Evolutionary conservation across 2,888 invertebrate genomes (phyloP), one percentile per base, ranked within the genome.

Genomic region (Aporophyla lueneburgensis): DNA sequence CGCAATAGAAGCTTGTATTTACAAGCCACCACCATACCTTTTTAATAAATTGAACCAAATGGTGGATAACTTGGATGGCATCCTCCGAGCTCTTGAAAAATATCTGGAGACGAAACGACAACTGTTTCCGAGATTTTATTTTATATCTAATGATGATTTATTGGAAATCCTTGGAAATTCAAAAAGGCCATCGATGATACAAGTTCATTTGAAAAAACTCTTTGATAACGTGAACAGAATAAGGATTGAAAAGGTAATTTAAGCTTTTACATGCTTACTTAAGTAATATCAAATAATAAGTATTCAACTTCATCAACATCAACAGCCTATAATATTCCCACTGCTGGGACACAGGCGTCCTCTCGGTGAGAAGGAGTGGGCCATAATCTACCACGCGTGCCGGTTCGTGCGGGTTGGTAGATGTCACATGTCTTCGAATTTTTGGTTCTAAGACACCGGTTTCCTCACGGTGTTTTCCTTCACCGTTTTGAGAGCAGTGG

Each of bases 31-130:
- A 0, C 97, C 97, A 0, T 97, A 97, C 86, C 93, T 99, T 27
- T 96, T 97, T 66, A 97, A 98, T 85, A 97, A 97, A 87, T 95
- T 99, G 71, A 98, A 97, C 83, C 95, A 96, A 86, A 98, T 99
- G 97, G 98, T 98, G 86, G 97, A 97, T 73, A 97, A 98, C 86
- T 95, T 99, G 81, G 99, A 99, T 92, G 94, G 97, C 54, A 98
- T 99, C 86, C 98, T 99, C 91, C 97, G 98, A 90, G 98, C 98
- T 0, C 95, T 99, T 71, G 99, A 99, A 93, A 97, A 97, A 91
- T 99, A 99, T 93, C 96, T 99, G 81, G 99, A 99, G 95, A 98
- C 98, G 0, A 99, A 99, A 92, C 97, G 99, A n/a, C 98, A 98
- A 93, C 92, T 98, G 62, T 99, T 99, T 93, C 99, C 99, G 21